Evolutionary conservation across 1,140 invertebrate species (phyloP).

Genomic region (Lysiphlebus fabarum): DNA sequence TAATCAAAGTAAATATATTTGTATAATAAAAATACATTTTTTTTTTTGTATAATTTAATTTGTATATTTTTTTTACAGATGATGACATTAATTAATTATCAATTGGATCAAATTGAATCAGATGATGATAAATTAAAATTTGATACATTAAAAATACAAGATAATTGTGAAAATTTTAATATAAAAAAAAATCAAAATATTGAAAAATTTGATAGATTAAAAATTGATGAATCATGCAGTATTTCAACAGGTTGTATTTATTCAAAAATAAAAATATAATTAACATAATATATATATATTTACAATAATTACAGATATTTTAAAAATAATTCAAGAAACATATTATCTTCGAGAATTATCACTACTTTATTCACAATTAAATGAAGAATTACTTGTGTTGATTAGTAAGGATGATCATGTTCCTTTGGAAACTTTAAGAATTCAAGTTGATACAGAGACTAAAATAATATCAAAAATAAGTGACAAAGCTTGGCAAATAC

Average conservation of each 20-base stretch:
- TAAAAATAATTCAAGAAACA: slow-evolving; percentile 36
- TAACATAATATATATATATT: slow-evolving; percentile 9
- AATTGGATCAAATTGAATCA: slow-evolving; percentile 2
- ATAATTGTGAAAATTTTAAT: slow-evolving; percentile 20
- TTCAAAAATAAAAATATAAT: slow-evolving; percentile 7
- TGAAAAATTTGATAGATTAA: slow-evolving; percentile 34
- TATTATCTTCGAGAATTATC: slow-evolving; percentile 43
- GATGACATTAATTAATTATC: slow-evolving; percentile 24
- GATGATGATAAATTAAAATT: slow-evolving; percentile 16
- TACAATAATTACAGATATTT: slow-evolving; percentile 36
- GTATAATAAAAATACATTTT: too few species aligned
- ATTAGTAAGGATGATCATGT: slow-evolving; percentile 34
- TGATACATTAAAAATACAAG: slow-evolving; percentile 24
- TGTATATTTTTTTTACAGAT: slow-evolving; percentile 26
- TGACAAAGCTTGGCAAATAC: slow-evolving; percentile 37
- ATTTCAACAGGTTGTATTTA: slow-evolving; percentile 38
- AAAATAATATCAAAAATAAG: slow-evolving; percentile 39
- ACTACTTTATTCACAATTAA: slow-evolving; percentile 43
- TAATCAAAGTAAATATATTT: too few species aligned
- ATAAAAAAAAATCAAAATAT: slow-evolving; percentile 7
- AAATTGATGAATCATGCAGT: slow-evolving; percentile 34
- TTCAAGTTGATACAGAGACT: slow-evolving; percentile 42
- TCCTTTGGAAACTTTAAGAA: slow-evolving; percentile 40
- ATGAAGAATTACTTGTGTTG: slow-evolving; percentile 42
- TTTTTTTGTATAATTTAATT: too few species aligned